Percentiles rank a stretch among this genome's conserved stretches.
phyloP scores from a whole-genome alignment of 2,797 vertebrate genomes.

The Thamnophis elegans region DNA sequence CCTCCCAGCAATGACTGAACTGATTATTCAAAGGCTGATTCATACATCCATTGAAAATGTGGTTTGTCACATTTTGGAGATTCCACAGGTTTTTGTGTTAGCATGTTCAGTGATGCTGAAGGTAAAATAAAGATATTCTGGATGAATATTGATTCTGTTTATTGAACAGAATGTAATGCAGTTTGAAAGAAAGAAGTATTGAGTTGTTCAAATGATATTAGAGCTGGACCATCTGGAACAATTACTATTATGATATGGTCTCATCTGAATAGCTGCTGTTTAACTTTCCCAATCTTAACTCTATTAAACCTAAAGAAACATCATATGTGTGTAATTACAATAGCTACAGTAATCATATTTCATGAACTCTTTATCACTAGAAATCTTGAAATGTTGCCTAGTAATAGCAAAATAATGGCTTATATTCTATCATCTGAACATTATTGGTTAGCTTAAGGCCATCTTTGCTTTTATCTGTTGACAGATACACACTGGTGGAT shows the following conservation, averaged over 20 bases:
- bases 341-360: not conserved
- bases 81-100: not conserved
- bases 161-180: not conserved
- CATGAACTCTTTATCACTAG: not conserved
- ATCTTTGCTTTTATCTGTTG: conserved; percentile 34
- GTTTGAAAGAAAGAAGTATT: not conserved
- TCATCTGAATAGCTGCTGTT: not conserved
- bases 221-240: not conserved
- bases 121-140: not conserved
- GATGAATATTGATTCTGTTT: not conserved
- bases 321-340: not conserved
- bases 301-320: not conserved
- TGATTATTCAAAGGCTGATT: not conserved
- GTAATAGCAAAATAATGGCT: not conserved
- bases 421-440: not conserved
- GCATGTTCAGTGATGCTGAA: not conserved
- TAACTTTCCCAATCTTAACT: not conserved
- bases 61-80: not conserved
- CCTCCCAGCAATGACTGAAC: not conserved
- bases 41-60: not conserved
- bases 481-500: conserved; percentile 96
- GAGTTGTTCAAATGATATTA: not conserved
- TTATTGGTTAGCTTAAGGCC: conserved; percentile 30
- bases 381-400: not conserved
- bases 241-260: not conserved